These are phyloP conservation scores for Ypsolopha sequella DNA, from an alignment of 2,888 invertebrate species.

Conservation along the genomic window DNA sequence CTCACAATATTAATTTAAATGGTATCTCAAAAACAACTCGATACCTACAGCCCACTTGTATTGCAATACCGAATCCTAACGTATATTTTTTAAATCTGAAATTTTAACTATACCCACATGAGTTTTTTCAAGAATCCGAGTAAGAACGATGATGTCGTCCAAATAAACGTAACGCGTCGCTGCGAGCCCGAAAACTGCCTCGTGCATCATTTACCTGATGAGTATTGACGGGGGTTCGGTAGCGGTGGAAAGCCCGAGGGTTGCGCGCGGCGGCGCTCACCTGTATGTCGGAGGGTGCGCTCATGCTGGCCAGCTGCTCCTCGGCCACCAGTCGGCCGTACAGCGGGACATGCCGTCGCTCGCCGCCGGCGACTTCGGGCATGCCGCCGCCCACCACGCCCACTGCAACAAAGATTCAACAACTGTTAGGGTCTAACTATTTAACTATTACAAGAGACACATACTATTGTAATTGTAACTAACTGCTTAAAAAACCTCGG, in stretches of 20 bases:
- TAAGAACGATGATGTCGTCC: too few species aligned
- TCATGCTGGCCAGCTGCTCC: constrained; percentile 80
- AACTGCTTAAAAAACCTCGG: too few species aligned
- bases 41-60: too few species aligned
- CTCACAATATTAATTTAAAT: too few species aligned
- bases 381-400: constrained; percentile 61
- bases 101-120: too few species aligned
- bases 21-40: too few species aligned
- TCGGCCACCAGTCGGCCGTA: constrained; percentile 93
- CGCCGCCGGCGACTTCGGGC: constrained; percentile 55
- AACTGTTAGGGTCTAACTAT: neutral
- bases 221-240: constrained; percentile 43
- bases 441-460: neutral
- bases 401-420: constrained; percentile 34
- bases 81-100: too few species aligned
- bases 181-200: constrained; percentile 42
- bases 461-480: neutral
- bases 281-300: constrained; percentile 76
- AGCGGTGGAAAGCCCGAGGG: constrained; percentile 67
- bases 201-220: constrained; percentile 64
- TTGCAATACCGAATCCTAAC: too few species aligned
- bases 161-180: too few species aligned
- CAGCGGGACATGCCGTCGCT: constrained; percentile 82
- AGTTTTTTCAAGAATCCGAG: too few species aligned
- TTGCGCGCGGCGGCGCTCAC: constrained; percentile 66